phyloP scores from a whole-genome alignment of 2,797 vertebrate species.

The Sebastes matsubarae region DNA sequence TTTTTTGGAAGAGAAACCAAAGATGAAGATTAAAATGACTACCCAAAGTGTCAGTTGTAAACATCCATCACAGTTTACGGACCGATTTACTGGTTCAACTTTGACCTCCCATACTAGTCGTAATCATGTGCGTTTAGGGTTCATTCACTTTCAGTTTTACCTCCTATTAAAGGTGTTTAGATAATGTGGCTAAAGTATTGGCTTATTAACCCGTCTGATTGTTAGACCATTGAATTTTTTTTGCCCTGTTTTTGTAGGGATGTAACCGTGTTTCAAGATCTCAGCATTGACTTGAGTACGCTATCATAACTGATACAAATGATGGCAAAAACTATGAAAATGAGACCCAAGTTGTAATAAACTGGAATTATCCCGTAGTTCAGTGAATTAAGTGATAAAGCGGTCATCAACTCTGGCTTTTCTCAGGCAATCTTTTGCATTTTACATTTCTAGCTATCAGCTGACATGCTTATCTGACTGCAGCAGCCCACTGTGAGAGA shows the following conservation, averaged over 20 bases:
- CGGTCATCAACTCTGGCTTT: not conserved
- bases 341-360: not conserved
- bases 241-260: too few species aligned
- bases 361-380: not conserved
- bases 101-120: not conserved
- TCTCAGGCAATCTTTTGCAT: not conserved
- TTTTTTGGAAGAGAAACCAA: not conserved
- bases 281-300: not conserved
- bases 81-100: too few species aligned
- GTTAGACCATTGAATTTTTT: not conserved
- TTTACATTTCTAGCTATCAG: constrained; percentile 3
- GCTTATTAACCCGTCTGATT: not conserved
- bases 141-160: not conserved
- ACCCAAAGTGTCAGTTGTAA: not conserved
- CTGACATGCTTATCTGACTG: constrained; percentile 4
- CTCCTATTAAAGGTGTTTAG: not conserved
- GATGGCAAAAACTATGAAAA: not conserved
- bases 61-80: not conserved
- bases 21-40: not conserved
- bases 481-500: constrained; percentile 1
- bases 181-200: not conserved
- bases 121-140: not conserved
- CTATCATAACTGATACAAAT: not conserved
- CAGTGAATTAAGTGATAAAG: constrained; percentile 4
- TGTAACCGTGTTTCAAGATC: not conserved